Conservation (phyloP, 2,888 invertebrate species). For the Stenurella melanura region DNA sequence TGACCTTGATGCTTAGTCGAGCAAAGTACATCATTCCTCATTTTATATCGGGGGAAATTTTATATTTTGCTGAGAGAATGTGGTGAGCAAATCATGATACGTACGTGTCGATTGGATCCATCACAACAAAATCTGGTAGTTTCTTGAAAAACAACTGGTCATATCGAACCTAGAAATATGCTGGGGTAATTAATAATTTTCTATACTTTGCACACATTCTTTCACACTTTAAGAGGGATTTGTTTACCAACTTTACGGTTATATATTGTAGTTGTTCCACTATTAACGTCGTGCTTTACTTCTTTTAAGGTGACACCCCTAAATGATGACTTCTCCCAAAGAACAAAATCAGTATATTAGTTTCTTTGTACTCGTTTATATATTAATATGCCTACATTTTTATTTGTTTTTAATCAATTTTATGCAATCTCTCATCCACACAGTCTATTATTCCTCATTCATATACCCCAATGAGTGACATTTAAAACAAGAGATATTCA, state of each 20-base stretch:
- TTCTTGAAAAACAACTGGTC: constrained; percentile 72
- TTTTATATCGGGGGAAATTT: constrained; percentile 5
- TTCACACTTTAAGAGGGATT: constrained; percentile 67
- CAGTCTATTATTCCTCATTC: constrained; percentile 55
- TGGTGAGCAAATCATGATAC: constrained; percentile 72
- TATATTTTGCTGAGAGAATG: constrained; percentile 57
- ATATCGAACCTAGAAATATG: constrained; percentile 78
- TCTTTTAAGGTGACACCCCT: constrained; percentile 56
- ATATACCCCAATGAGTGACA: constrained; percentile 63
- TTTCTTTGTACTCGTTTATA: constrained; percentile 59
- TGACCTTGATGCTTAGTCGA: neutral
- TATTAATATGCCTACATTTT: constrained; percentile 50
- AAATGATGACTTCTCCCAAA: constrained; percentile 66
- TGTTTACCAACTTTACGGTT: constrained; percentile 56
- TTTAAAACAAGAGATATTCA: constrained; percentile 34
- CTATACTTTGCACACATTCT: constrained; percentile 74
- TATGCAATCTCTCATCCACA: constrained; percentile 48
- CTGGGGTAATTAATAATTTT: constrained; percentile 79
- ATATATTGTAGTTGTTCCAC: constrained; percentile 46
- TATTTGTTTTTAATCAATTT: constrained; percentile 48
- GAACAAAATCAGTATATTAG: constrained; percentile 68
- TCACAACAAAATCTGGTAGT: constrained; percentile 66
- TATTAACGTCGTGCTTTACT: constrained; percentile 46
- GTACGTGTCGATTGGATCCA: constrained; percentile 72
- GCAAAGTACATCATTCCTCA: neutral